A percentile compares a stretch with the other conserved stretches of the same genome.
Conservation (phyloP, 2,113 vertebrate species). For the Ceyx cyanopectus region DNA sequence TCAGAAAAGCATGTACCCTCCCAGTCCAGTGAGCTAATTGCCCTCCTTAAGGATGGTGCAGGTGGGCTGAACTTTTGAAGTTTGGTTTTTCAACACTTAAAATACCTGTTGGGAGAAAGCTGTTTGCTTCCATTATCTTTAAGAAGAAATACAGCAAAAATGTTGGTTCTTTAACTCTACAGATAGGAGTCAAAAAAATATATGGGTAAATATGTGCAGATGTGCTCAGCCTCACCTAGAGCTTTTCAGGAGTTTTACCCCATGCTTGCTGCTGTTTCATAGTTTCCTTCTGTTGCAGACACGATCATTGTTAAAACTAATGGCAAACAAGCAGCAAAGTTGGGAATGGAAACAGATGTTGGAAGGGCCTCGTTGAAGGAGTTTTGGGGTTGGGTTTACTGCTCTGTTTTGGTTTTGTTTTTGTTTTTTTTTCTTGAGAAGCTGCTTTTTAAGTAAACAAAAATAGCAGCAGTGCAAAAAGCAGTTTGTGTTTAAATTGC, state of each 20-base stretch:
- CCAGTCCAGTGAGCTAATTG: background rate
- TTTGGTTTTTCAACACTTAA: background rate
- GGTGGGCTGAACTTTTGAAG: background rate
- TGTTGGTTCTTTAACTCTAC: background rate
- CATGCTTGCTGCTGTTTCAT: background rate
- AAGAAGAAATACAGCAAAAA: background rate
- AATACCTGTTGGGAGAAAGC: background rate
- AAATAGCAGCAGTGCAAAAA: background rate
- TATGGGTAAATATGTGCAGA: background rate
- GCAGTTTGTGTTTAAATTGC: background rate
- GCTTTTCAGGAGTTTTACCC: background rate
- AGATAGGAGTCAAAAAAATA: background rate
- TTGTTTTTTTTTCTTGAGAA: background rate
- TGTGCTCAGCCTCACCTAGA: background rate
- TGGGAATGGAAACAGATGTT: background rate
- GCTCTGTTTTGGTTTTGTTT: background rate
- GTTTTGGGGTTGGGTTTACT: background rate
- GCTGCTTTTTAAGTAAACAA: background rate
- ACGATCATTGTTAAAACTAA: background rate
- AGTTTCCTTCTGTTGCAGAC: background rate
- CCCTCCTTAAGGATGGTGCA: background rate
- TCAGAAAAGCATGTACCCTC: background rate
- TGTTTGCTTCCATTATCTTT: background rate
- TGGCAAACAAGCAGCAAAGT: background rate
- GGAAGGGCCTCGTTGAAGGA: background rate